phyloP scores from a whole-genome alignment of 2,113 vertebrate species.

The Echinops telfairi region DNA sequence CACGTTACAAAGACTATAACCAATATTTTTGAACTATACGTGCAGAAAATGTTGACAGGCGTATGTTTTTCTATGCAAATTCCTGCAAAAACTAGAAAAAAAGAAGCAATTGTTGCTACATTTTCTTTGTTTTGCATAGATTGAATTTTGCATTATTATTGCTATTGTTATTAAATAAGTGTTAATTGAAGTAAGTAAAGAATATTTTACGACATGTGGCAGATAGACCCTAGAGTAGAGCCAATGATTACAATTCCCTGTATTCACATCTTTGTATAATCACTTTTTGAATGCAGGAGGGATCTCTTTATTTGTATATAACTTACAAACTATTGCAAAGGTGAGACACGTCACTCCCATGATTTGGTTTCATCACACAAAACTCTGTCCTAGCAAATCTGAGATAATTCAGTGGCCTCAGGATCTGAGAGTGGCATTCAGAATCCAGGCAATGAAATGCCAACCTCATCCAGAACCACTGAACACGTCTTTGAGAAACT shows the following conservation, averaged over 20 bases:
- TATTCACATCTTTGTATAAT: neutral
- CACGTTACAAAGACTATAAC: neutral
- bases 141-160: neutral
- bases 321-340: neutral
- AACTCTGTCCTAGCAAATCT: neutral
- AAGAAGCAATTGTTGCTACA: neutral
- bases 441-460: neutral
- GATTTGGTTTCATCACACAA: neutral
- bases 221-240: neutral
- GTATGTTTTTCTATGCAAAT: neutral
- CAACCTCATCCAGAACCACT: neutral
- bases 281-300: neutral
- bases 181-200: constrained; percentile 28
- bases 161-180: neutral
- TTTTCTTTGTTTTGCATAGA: constrained; percentile 14
- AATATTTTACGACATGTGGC: neutral
- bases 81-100: neutral
- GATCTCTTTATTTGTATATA: neutral
- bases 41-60: neutral
- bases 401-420: neutral
- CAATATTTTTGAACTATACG: neutral
- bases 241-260: neutral
- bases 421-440: neutral
- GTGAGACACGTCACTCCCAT: neutral
- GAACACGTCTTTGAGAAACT: neutral